Evolutionary conservation across 2,888 invertebrate genomes (phyloP).

Genomic region (Pammene aurita): DNA sequence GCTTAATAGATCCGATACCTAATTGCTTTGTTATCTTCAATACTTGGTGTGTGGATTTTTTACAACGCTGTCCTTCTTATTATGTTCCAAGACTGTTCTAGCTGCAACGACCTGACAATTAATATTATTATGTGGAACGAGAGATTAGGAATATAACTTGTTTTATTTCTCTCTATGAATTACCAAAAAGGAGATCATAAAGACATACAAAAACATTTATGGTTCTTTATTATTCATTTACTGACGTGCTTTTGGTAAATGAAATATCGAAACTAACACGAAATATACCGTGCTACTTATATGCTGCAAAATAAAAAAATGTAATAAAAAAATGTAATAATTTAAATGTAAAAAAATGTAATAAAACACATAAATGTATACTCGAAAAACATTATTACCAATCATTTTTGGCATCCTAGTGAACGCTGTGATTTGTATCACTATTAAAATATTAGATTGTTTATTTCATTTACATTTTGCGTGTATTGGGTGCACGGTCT

Average conservation of each 20-base stretch:
- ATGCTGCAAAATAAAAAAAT: too few relatives aligned
- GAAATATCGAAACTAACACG: too few relatives aligned
- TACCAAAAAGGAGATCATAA: too few relatives aligned
- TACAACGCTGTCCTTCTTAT: conserved; percentile 24
- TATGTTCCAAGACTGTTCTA: conserved; percentile 10
- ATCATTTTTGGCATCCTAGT: not conserved
- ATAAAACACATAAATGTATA: too few relatives aligned
- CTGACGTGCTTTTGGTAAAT: too few relatives aligned
- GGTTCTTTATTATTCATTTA: too few relatives aligned
- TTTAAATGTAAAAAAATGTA: too few relatives aligned
- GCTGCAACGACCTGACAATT: conserved; percentile 5
- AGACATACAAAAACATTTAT: too few relatives aligned
- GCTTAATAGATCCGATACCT: conserved; percentile 55
- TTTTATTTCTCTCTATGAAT: too few relatives aligned
- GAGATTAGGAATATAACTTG: not conserved
- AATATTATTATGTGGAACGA: conserved; percentile 13
- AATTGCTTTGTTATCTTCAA: conserved; percentile 49
- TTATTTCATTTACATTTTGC: conserved; percentile 2
- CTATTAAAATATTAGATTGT: not conserved
- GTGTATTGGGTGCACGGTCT: not conserved
- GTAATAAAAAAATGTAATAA: too few relatives aligned
- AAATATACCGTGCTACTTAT: too few relatives aligned
- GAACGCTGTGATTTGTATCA: not conserved
- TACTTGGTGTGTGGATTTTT: conserved; percentile 31
- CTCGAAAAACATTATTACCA: not conserved